Evolutionary conservation across 2,797 vertebrate genomes (phyloP).

Genomic region (Notolepis coatsorum): DNA sequence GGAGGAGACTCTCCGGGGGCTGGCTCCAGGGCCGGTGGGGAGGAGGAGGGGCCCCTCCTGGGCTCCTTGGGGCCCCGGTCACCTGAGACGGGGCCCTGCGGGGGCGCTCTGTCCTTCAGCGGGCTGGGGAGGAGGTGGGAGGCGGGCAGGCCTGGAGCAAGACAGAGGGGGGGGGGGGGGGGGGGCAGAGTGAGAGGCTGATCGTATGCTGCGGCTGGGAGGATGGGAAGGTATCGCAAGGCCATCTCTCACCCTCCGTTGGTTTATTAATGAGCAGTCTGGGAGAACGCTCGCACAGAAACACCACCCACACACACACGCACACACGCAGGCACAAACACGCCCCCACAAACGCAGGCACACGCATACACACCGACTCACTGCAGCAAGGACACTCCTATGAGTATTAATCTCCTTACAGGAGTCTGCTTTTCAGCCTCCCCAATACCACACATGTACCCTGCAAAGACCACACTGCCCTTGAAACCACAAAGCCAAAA

Average conservation of each 20-base stretch:
- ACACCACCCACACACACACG: background rate
- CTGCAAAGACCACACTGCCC: slow-evolving; percentile 32
- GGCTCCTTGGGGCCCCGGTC: slow-evolving; percentile 91
- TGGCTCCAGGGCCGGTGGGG: slow-evolving; percentile 49
- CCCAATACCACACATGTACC: slow-evolving; percentile 38
- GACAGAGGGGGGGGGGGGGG: background rate
- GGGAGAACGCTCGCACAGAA: slow-evolving; percentile 60
- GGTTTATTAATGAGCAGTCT: slow-evolving; percentile 81
- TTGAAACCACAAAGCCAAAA: slow-evolving; percentile 55
- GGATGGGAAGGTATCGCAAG: slow-evolving; percentile 73
- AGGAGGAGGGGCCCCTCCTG: slow-evolving; percentile 89
- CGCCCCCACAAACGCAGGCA: slow-evolving; percentile 29
- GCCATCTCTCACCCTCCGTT: slow-evolving; percentile 74
- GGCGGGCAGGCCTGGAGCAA: slow-evolving; percentile 77
- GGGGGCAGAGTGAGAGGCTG: slow-evolving; percentile 41
- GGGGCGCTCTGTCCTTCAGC: slow-evolving; percentile 83
- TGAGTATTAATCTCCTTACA: slow-evolving; percentile 58
- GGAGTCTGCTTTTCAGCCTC: slow-evolving; percentile 43
- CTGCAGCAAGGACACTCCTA: slow-evolving; percentile 57
- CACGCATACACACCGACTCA: slow-evolving; percentile 37
- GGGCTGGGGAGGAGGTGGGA: slow-evolving; percentile 83
- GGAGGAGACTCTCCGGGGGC: slow-evolving; percentile 80
- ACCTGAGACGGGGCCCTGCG: slow-evolving; percentile 83
- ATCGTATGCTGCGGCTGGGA: slow-evolving; percentile 45
- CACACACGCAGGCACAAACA: background rate